These are phyloP conservation scores for Triplophysa siluroides DNA, from an alignment of 2,113 vertebrate genomes.

Conservation along the genomic window DNA sequence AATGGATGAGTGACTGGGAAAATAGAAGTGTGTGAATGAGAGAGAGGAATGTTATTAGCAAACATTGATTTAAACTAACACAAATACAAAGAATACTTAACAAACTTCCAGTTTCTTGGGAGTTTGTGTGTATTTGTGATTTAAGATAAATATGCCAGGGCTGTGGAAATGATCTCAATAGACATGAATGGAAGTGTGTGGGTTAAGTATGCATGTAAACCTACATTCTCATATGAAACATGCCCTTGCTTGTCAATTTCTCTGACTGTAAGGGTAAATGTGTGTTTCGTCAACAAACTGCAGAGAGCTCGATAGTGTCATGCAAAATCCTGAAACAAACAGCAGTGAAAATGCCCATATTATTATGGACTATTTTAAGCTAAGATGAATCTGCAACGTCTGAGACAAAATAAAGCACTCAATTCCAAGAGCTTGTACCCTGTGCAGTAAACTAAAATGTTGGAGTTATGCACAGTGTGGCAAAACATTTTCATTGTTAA, in stretches of 20 bases:
- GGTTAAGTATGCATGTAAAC: slow-evolving; percentile 10
- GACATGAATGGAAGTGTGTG: background rate
- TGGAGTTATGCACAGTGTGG: too few relatives aligned
- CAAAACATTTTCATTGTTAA: too few relatives aligned
- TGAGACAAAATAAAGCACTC: too few relatives aligned
- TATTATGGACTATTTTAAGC: too few relatives aligned
- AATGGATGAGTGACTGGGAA: background rate
- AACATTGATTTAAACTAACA: background rate
- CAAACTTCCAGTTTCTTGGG: background rate
- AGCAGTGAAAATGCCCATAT: too few relatives aligned
- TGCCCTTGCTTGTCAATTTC: slow-evolving; percentile 15
- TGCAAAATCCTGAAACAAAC: background rate
- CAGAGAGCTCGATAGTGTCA: background rate
- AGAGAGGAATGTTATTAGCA: background rate
- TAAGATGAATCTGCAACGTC: too few relatives aligned
- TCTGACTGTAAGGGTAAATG: background rate
- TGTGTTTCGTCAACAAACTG: background rate
- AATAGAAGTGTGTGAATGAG: background rate
- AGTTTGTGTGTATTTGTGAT: background rate
- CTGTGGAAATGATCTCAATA: background rate
- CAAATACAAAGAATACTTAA: background rate
- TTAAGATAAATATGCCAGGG: background rate
- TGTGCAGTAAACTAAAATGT: too few relatives aligned
- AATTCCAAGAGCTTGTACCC: too few relatives aligned
- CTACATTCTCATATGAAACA: background rate